Percentiles rank a stretch among this genome's conserved stretches.
phyloP scores from a whole-genome alignment of 2,113 vertebrate species.

The Equus przewalskii region DNA sequence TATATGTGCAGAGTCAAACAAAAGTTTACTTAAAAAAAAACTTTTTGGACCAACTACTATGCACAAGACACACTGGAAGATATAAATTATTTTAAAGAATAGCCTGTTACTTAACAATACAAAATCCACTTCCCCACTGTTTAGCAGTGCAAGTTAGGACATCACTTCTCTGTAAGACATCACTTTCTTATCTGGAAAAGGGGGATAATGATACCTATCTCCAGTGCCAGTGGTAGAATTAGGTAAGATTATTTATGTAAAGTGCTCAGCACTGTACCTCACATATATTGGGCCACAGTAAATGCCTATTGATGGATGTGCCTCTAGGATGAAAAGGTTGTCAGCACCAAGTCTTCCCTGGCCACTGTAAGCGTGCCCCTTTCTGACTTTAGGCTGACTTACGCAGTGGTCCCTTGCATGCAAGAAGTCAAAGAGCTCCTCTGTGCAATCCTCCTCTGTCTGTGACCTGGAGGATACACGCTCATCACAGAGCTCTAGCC shows the following conservation, averaged over 20 bases:
- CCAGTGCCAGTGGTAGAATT: background rate
- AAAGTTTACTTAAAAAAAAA: background rate
- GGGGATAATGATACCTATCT: background rate
- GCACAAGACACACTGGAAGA: background rate
- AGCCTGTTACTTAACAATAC: conserved; percentile 1
- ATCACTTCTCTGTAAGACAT: background rate
- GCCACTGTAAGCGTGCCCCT: background rate
- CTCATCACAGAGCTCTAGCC: conserved; percentile 90
- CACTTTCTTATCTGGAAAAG: conserved; percentile 34
- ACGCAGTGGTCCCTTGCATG: conserved; percentile 96
- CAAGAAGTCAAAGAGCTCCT: conserved; percentile 97
- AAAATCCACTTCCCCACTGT: conserved; percentile 19
- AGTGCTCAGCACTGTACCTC: background rate
- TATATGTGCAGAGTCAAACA: background rate
- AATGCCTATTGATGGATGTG: background rate
- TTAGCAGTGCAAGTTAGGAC: background rate
- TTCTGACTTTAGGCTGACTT: conserved; percentile 78
- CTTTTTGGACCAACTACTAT: background rate
- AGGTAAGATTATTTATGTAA: background rate
- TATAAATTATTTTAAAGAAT: conserved; percentile 28
- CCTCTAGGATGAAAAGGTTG: background rate
- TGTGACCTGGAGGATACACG: conserved; percentile 90
- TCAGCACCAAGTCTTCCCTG: background rate
- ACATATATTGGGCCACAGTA: background rate
- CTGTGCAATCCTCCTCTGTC: conserved; percentile 93